phyloP scores from a whole-genome alignment of 2,113 vertebrate species.

The Hemichromis elongatus region DNA sequence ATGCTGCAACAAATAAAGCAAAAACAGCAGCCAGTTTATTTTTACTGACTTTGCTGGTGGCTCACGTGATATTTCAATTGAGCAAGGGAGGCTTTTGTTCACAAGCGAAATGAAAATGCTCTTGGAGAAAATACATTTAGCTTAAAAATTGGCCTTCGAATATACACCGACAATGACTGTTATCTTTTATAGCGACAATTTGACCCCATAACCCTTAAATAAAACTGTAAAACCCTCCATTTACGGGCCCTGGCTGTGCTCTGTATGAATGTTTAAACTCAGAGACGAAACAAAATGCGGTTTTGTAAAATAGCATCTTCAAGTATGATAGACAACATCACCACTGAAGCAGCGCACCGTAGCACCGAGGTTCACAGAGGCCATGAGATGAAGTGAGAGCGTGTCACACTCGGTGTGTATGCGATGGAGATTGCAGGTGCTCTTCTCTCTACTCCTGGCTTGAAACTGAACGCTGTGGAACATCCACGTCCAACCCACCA shows the following conservation, averaged over 20 bases:
- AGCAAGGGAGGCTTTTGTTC: not conserved
- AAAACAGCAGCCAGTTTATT: not conserved
- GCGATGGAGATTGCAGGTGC: not conserved
- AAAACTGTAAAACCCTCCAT: not conserved
- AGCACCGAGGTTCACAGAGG: not conserved
- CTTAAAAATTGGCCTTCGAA: not conserved
- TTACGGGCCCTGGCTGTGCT: not conserved
- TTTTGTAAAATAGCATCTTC: not conserved
- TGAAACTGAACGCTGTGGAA: constrained; percentile 19
- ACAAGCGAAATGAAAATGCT: not conserved
- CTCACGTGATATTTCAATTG: rapidly evolving
- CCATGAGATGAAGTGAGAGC: not conserved
- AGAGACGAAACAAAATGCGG: not conserved
- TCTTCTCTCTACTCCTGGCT: not conserved
- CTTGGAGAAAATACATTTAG: not conserved
- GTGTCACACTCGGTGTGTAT: not conserved
- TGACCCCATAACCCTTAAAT: not conserved
- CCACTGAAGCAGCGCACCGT: not conserved
- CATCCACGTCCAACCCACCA: constrained; percentile 11
- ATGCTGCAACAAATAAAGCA: not conserved
- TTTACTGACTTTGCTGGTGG: not conserved
- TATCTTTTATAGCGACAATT: not conserved
- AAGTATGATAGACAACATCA: not conserved
- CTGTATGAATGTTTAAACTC: not conserved
- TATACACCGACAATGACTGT: not conserved